phyloP scores from a whole-genome alignment of 2,113 vertebrate genomes.

The Phalacrocorax aristotelis region DNA sequence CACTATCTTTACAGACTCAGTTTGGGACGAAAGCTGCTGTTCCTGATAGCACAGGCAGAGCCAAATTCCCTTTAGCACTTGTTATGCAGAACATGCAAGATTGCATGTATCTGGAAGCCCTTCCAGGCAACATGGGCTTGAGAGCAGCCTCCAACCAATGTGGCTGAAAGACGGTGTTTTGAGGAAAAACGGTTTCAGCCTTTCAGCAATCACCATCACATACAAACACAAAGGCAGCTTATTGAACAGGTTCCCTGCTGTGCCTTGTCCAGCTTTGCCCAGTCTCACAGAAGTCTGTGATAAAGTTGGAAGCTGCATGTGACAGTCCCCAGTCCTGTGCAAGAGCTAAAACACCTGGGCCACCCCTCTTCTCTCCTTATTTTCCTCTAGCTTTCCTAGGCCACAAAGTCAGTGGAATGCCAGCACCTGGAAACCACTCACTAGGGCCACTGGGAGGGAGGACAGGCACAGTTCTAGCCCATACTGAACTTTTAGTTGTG shows the following conservation, averaged over 20 bases:
- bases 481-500: fast-evolving
- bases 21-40: neutral
- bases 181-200: neutral
- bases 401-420: neutral
- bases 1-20: fast-evolving
- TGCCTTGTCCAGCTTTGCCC: neutral
- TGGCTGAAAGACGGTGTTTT: neutral
- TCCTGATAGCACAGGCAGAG: neutral
- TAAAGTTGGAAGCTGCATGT: neutral
- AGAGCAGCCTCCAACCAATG: neutral
- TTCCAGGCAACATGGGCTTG: neutral
- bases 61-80: neutral
- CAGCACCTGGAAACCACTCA: neutral
- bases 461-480: neutral
- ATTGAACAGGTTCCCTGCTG: neutral
- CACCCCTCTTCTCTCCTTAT: neutral
- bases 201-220: neutral
- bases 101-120: neutral
- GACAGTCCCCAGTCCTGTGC: neutral
- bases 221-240: neutral
- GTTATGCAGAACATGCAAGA: neutral
- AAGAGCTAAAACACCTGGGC: neutral
- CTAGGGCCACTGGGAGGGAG: neutral
- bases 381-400: neutral
- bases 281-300: neutral